Evolutionary conservation across 2,113 vertebrate genomes (phyloP), one percentile per base, ranked within the genome.

Genomic region (Eurypyga helias): DNA sequence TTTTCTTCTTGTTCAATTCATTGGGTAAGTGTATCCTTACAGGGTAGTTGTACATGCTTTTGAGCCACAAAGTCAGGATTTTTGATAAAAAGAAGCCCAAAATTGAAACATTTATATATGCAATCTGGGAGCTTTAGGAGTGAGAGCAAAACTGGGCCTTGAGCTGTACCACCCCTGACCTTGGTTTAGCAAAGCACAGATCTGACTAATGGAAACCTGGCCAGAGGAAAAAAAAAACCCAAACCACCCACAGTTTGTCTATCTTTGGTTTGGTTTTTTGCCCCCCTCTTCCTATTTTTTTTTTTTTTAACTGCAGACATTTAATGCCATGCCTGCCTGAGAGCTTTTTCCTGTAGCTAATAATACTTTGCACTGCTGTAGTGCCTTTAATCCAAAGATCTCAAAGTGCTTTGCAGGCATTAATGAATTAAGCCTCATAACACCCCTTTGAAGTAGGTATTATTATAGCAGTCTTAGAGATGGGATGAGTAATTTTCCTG

Each of bases 351-450:
- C 91, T 91, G 80, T 89, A 91, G 91, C 93, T 96, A 92, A 91
- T 95, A 95, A 95, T 93, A 93, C 89, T 94, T 93, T 83, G 95
- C 84, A 65, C 82, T 83, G 79, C 83, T 88, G 90, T 83, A 95
- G 93, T 84, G 91, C 87, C 91, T 96, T 96, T 96, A 94, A 97
- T 96, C 96, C 97, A 79, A 91, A 94, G 95, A 96, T 95, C 96
- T 95, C 94, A 83, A 90, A 95, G 91, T 96, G 87, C 95, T 96
- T 97, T 96, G 91, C 91, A 90, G 91, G 91, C 94, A 96, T 96
- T 97, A 97, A 96, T 96, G 94, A 96, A 96, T 96, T 96, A 96
- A 96, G 94, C 92, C 90, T 93, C 93, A 89, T 96, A 95, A 94
- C 90, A 97, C 88, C 83, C 90, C 95, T 96, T 97, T 96, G 96